These are phyloP conservation scores for Hippocampus guttulatus DNA, from an alignment of 2,113 vertebrate species.

Conservation along the genomic window DNA sequence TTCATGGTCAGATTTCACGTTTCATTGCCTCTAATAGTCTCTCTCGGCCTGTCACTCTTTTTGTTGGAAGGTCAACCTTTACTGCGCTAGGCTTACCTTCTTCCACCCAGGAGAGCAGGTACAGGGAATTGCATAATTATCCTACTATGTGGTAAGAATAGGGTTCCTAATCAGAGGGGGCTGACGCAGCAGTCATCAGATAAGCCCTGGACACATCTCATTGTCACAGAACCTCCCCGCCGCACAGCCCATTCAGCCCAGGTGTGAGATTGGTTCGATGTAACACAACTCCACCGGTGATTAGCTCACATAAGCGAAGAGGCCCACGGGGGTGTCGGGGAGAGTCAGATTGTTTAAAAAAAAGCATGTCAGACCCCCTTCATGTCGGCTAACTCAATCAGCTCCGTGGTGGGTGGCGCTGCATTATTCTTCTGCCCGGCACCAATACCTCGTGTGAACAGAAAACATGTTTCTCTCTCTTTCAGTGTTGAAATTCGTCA, in stretches of 20 bases:
- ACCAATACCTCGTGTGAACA: slow-evolving; percentile 25
- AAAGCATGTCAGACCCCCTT: slow-evolving; percentile 47
- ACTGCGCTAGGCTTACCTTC: slow-evolving; percentile 21
- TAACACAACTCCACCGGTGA: slow-evolving; percentile 70
- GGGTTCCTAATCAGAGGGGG: slow-evolving; percentile 65
- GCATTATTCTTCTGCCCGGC: slow-evolving; percentile 37
- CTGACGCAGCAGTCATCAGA: slow-evolving; percentile 63
- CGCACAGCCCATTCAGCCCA: slow-evolving; percentile 59
- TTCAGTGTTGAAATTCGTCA: slow-evolving; percentile 24
- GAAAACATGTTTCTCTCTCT: slow-evolving; percentile 43
- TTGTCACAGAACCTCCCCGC: slow-evolving; percentile 53
- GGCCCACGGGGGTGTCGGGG: slow-evolving; percentile 47
- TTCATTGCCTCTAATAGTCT: neutral
- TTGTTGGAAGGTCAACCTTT: slow-evolving; percentile 46
- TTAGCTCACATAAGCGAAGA: slow-evolving; percentile 73
- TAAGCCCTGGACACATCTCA: slow-evolving; percentile 67
- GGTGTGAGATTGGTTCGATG: slow-evolving; percentile 73
- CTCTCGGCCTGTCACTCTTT: slow-evolving; percentile 15
- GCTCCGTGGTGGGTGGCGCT: slow-evolving; percentile 60
- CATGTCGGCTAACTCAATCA: slow-evolving; percentile 54
- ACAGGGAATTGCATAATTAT: slow-evolving; percentile 62
- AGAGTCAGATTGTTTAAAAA: slow-evolving; percentile 40
- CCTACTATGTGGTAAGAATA: slow-evolving; percentile 49
- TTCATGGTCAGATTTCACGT: slow-evolving; percentile 38
- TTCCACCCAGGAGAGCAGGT: slow-evolving; percentile 58